Evolutionary conservation across 1,140 invertebrate species (phyloP), one percentile per base, ranked within the genome.

Genomic region (Zophobas morio): DNA sequence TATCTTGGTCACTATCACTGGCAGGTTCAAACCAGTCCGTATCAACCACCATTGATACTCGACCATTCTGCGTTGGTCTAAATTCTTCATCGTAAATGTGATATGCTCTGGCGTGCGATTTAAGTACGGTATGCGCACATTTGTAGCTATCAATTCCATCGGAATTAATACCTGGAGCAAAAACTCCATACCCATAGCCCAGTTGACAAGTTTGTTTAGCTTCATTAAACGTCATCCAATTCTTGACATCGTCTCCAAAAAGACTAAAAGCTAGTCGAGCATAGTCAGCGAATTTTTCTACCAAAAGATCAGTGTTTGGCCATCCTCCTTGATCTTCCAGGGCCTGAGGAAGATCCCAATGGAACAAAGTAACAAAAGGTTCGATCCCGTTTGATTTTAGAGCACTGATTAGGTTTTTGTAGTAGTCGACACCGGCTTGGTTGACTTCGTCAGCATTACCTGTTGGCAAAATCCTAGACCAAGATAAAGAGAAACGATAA

Each of bases 401-500:
- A 63, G 88, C 88, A 70, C 91, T 82, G 37, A 92, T 88, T 0
- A 92, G 75, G 32, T 86, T 82, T 46, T 89, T 87, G 78, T 92
- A 92, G 80, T 90, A 91, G 5, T 86, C 70, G 6, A 92, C 80
- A 6, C 90, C 91, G 36, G 86, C 80, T 66, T 82, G 53, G 79
- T 89, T 92, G 0, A 90, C 80, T 1, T 86, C 79, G 54, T 90
- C 87, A n/a, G 88, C 60, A 51, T 83, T 85, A 34, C 90, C 91
- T 49, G 86, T 85, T n/a, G 91, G 90, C 1, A 92, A 79, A 33
- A 93, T 84, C 75, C 92, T 81, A 0, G 88, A 57, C 90, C 90
- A 90, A 8, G 90, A 88, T 47, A 91, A 86, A 0, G 90, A 91
- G 83, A 91, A 90, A 5, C 90, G 84, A 80, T 91, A 92, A 78